phyloP scores from a whole-genome alignment of 2,113 vertebrate species.

The Neodontobutis hainanensis region DNA sequence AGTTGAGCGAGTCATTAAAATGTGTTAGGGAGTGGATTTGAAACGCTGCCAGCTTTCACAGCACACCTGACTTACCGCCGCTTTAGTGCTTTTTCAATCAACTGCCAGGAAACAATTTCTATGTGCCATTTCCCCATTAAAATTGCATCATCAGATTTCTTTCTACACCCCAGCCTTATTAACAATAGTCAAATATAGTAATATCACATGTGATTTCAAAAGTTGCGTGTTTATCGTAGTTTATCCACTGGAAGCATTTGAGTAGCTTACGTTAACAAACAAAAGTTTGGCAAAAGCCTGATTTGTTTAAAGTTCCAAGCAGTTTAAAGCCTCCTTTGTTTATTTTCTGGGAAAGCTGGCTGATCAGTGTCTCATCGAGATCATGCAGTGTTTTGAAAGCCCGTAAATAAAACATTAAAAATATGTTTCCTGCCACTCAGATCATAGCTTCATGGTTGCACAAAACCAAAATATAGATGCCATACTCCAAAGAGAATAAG shows the following conservation, averaged over 20 bases:
- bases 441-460: neutral
- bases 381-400: slow-evolving; percentile 15
- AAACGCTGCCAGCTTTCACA: neutral
- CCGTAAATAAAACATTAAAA: slow-evolving; percentile 13
- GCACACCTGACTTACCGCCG: neutral
- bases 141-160: too few species aligned
- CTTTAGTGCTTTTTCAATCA: neutral
- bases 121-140: neutral
- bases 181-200: too few species aligned
- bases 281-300: neutral
- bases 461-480: neutral
- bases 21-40: neutral
- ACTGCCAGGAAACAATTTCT: neutral
- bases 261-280: slow-evolving; percentile 3
- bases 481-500: neutral
- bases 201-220: too few species aligned
- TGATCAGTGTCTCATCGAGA: slow-evolving; percentile 1
- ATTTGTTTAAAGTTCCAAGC: neutral
- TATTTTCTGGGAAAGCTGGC: neutral
- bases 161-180: too few species aligned
- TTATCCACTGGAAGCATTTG: neutral
- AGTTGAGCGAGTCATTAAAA: neutral
- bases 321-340: neutral
- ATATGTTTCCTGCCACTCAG: neutral
- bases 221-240: neutral